Conservation (phyloP, 64 coral and sea anemone genomes). For the Exaiptasia diaphana region DNA sequence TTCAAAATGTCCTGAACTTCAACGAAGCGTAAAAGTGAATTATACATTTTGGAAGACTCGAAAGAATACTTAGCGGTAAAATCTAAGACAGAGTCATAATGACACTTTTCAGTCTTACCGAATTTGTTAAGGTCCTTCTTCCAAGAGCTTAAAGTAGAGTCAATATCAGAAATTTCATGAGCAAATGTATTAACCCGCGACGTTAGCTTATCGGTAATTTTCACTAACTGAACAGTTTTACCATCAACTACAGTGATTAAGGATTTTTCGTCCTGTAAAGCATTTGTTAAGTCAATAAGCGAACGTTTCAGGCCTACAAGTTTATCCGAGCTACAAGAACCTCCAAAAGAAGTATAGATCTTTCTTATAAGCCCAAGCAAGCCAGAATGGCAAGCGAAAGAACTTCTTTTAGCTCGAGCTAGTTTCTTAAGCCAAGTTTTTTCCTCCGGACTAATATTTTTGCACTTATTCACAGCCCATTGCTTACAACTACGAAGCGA, state of each 20-base stretch:
- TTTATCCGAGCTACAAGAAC: conserved; percentile 5
- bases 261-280: conserved; percentile 9
- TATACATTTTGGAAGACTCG: conserved; percentile 6
- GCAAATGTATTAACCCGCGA: conserved; percentile 6
- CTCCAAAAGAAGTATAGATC: conserved; percentile 21
- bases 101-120: conserved; percentile 12
- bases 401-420: neutral
- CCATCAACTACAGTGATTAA: conserved; percentile 2
- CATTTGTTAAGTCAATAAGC: neutral
- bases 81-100: conserved; percentile 15
- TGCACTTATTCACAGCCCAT: conserved; percentile 20
- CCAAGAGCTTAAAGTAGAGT: neutral
- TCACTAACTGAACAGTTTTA: conserved; percentile 27
- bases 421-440: neutral
- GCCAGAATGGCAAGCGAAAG: conserved; percentile 20
- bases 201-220: conserved; percentile 9
- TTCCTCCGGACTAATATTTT: neutral
- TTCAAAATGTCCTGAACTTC: conserved; percentile 37
- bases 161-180: neutral
- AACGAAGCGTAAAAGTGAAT: conserved; percentile 1
- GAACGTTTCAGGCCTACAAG: conserved; percentile 17
- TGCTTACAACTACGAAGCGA: conserved; percentile 15
- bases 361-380: neutral
- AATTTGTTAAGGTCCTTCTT: neutral
- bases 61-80: conserved; percentile 18